Base-by-base conservation (phyloP, 2,797 vertebrate species). In the Gadopsis bispinosus region DNA sequence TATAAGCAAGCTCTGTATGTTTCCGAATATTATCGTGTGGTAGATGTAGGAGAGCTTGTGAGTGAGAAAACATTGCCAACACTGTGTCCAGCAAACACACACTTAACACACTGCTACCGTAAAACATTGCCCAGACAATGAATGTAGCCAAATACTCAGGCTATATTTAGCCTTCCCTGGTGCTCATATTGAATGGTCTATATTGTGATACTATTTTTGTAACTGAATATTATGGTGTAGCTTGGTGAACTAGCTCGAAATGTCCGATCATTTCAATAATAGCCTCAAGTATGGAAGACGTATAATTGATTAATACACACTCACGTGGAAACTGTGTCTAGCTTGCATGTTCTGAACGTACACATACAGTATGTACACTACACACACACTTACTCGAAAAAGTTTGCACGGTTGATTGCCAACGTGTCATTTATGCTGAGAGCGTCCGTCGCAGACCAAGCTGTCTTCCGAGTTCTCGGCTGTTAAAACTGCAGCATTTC, bases 171-270 rank as follows among this genome's bases (percentile, higher is more conserved):
- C 94, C 93, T 92, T 88, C 75, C 85, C 92, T 91, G 93, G 92
- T 95, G 93, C 94, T 95, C 92, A 89, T 92, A 93, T 87, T 89
- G 87, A 95, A 93, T 90, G 88, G 91, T 93, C 89, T 94, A 94
- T 94, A 94, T 94, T 93, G 90, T 93, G 83, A 92, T 91, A 91
- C 92, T 95, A 94, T 95, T 94, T 94, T 95, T 95, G 88, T 94
- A 95, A 92, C 87, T 89, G 70, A 92, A 90, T 91, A 92, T 94
- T 83, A 91, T 61, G 87, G 87, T 90, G 89, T 92, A 85, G 85
- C 91, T 91, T 77, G 89, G 87, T 92, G 88, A 88, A 89, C 77
- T 87, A 82, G 87, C 85, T 88, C 58, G 29, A 55, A 60, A 66
- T 81, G 76, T 87, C 77, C 2, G 71, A 89, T 84, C 5, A 77